Evolutionary conservation across 2,888 invertebrate species (phyloP), one percentile per base, ranked within the genome.

Genomic region (Amblyjoppa fuscipennis): DNA sequence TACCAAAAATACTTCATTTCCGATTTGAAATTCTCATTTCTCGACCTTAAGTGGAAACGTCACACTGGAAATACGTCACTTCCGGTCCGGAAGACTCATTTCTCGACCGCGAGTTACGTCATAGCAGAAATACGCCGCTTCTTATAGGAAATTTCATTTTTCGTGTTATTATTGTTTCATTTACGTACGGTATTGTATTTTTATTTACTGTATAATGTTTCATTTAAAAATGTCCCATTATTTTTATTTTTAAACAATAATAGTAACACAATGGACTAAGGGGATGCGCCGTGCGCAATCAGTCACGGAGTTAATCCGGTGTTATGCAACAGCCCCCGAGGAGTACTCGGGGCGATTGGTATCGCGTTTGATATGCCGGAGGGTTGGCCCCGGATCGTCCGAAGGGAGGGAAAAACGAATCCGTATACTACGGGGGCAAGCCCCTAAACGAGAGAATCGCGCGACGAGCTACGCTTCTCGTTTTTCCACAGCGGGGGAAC

Each of bases 341-440:
- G 87, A 86, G 78, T 86, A 86, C 84, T 87, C 84, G 71, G 78
- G 56, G 77, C 87, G 86, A 87, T 88, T 87, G 87, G 86, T 71
- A 87, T 81, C 81, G 84, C 82, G 83, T 84, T 84, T 84, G 87
- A 88, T 87, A 85, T 84, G 49, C 79, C 77, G 53, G 51, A 76
- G 75, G 75, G 34, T 59, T 49, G 13, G 41, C 25, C 11, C 45
- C 61, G 7, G 7, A 28, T 0, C 45, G 38, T 11, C 28, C 16
- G 4, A 13, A 9, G 28, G 59, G 45, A 13, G 16, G 45, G 64
- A 41, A 56, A 71, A 61, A 51, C 41, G 20, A 56, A 38, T 31
- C 45, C 11, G 31, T 49, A 61, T 49, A 64, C 75, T 20, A n/a
- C 45, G 49, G 31, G 41, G 41, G 31, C 64, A 61, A 49, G 64